Conservation (phyloP, 2,797 vertebrate species). For the Trachurus trachurus region DNA sequence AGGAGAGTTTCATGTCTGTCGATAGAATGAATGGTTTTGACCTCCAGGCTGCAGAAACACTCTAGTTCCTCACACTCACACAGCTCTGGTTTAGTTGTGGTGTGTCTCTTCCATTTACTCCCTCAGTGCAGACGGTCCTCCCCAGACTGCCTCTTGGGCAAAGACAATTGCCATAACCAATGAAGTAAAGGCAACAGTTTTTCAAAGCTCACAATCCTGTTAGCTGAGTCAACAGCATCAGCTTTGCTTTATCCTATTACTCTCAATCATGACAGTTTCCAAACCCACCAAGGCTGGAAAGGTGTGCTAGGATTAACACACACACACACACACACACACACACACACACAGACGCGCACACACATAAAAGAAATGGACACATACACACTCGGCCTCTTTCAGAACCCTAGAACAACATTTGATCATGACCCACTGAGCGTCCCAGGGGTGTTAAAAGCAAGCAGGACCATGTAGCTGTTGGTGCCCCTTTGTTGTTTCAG, state of each 20-base stretch:
- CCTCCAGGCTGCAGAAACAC: neutral
- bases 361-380: neutral
- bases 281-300: slow-evolving; percentile 38
- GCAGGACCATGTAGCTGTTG: slow-evolving; percentile 65
- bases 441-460: slow-evolving; percentile 77
- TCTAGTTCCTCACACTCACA: neutral
- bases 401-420: slow-evolving; percentile 73
- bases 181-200: slow-evolving; percentile 69
- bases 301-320: slow-evolving; percentile 53
- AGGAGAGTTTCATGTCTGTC: too few relatives aligned
- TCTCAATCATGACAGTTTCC: slow-evolving; percentile 56
- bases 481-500: slow-evolving; percentile 81
- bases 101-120: slow-evolving; percentile 9
- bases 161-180: slow-evolving; percentile 64
- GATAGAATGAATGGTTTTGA: too few relatives aligned
- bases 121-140: neutral
- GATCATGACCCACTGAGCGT: slow-evolving; percentile 67
- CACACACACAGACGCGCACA: slow-evolving; percentile 24
- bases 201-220: slow-evolving; percentile 60
- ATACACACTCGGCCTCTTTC: slow-evolving; percentile 32
- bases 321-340: slow-evolving; percentile 23
- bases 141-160: slow-evolving; percentile 23
- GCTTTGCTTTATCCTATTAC: slow-evolving; percentile 56
- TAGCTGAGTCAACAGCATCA: slow-evolving; percentile 64
- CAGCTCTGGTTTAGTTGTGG: slow-evolving; percentile 5